phyloP scores from a whole-genome alignment of 2,888 invertebrate species.

The Ochropleura leucogaster region DNA sequence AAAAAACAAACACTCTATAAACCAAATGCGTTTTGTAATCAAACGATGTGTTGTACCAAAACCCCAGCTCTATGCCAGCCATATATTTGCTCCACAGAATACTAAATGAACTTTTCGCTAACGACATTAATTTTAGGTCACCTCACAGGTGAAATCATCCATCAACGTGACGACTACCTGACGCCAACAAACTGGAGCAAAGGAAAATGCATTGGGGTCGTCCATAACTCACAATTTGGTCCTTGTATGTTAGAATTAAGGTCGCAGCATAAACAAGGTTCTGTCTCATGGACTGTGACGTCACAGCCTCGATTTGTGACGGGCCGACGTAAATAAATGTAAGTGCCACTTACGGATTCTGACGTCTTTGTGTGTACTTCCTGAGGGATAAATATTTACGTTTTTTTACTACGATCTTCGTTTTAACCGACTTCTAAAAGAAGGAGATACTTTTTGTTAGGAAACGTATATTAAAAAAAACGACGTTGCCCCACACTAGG shows the following conservation, averaged over 20 bases:
- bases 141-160: conserved; percentile 14
- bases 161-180: conserved; percentile 45
- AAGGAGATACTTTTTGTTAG: no score
- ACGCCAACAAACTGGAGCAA: conserved; percentile 49
- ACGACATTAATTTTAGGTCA: conserved; percentile 23
- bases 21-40: neutral
- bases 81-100: neutral
- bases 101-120: conserved; percentile 11
- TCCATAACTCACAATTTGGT: conserved; percentile 40
- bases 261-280: conserved; percentile 39
- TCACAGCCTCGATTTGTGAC: conserved; percentile 20
- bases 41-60: neutral
- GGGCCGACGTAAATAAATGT: neutral
- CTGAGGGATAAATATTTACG: neutral
- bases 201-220: conserved; percentile 60
- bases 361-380: conserved; percentile 1
- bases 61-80: neutral
- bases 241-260: conserved; percentile 48
- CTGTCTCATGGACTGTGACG: conserved; percentile 17
- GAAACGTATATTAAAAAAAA: no score
- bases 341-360: neutral
- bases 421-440: neutral
- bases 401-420: neutral
- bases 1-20: neutral
- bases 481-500: no score